Evolutionary conservation across 2,113 vertebrate species (phyloP).

Genomic region (Leptodactylus fuscus): DNA sequence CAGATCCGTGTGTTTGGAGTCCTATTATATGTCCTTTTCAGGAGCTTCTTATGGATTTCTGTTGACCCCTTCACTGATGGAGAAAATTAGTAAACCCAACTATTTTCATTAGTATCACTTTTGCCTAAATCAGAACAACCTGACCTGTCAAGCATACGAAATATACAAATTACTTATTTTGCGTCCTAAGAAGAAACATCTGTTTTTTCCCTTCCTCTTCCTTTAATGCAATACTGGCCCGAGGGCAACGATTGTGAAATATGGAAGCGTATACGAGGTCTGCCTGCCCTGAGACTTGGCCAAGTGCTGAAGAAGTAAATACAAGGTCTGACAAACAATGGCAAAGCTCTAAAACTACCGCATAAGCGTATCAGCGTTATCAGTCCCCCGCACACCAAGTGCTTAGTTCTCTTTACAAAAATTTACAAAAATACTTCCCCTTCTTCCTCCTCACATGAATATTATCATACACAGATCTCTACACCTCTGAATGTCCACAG

Average conservation of each 20-base stretch:
- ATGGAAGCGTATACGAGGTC: constrained; percentile 29
- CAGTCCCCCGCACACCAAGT: background rate
- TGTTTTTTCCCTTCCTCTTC: constrained; percentile 53
- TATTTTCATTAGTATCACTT: constrained; percentile 58
- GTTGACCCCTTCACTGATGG: constrained; percentile 52
- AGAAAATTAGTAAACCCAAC: constrained; percentile 60
- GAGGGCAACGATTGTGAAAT: constrained; percentile 50
- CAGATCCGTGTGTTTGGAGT: constrained; percentile 43
- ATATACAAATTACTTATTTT: constrained; percentile 61
- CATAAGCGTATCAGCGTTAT: background rate
- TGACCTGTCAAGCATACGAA: constrained; percentile 56
- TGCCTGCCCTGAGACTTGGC: constrained; percentile 19
- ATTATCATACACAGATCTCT: background rate
- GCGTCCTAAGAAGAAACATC: constrained; percentile 56
- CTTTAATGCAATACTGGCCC: constrained; percentile 51
- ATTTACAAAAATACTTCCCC: background rate
- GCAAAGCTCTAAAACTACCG: background rate
- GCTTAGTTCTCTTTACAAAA: background rate
- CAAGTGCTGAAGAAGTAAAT: constrained; percentile 43
- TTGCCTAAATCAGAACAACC: constrained; percentile 59
- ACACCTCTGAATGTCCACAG: no score
- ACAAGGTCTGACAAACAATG: constrained; percentile 10
- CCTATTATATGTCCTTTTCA: constrained; percentile 37
- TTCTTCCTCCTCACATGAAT: background rate
- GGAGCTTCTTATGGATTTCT: constrained; percentile 50